Conservation (phyloP, 2,888 invertebrate species). For the Cosmia pyralina region DNA sequence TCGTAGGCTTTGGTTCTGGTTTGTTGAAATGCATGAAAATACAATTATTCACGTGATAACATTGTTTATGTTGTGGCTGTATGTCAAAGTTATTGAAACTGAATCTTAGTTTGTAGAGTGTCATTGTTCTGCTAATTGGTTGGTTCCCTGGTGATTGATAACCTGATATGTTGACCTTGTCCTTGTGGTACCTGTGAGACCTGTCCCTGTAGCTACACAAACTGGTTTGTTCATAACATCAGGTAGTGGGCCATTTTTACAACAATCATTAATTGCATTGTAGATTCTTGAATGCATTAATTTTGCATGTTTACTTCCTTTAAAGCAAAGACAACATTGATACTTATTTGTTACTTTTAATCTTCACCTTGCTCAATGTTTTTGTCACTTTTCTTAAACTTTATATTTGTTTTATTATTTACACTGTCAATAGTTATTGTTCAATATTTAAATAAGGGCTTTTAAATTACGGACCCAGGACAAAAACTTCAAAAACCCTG, state of each 20-base stretch:
- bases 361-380: slow-evolving; percentile 9
- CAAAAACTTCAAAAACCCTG: too few relatives aligned
- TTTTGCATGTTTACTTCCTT: slow-evolving; percentile 34
- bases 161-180: slow-evolving; percentile 29
- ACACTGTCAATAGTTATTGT: background rate
- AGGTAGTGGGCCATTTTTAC: slow-evolving; percentile 26
- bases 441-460: too few relatives aligned
- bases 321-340: slow-evolving; percentile 8
- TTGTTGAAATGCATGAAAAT: slow-evolving; percentile 61
- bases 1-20: slow-evolving; percentile 58
- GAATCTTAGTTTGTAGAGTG: slow-evolving; percentile 36
- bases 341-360: background rate
- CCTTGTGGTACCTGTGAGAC: slow-evolving; percentile 26
- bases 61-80: slow-evolving; percentile 49
- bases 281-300: slow-evolving; percentile 19
- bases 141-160: slow-evolving; percentile 24
- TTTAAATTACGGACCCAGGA: too few relatives aligned
- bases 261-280: slow-evolving; percentile 11
- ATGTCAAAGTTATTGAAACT: slow-evolving; percentile 16
- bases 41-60: slow-evolving; percentile 40
- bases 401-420: too few relatives aligned
- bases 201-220: slow-evolving; percentile 11
- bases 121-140: slow-evolving; percentile 34
- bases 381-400: slow-evolving; percentile 5
- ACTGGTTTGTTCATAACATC: slow-evolving; percentile 38